These are phyloP conservation scores for Mormyrus iriodes DNA, from an alignment of 2,113 vertebrate genomes.

Conservation along the genomic window DNA sequence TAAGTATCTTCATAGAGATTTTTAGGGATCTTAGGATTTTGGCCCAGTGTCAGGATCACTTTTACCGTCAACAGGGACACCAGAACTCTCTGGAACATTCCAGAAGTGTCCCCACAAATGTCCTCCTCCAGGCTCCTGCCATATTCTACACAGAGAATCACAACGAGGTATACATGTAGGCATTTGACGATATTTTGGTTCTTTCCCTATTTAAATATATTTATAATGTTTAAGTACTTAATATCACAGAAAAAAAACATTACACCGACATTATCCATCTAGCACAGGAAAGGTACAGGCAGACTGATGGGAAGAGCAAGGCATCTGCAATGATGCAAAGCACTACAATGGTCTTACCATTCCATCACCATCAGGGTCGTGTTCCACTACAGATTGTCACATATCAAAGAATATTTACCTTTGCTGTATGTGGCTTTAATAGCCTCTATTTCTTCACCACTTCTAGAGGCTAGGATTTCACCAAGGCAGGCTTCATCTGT, in stretches of 20 bases:
- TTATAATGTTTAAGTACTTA: neutral
- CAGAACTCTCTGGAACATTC: conserved; percentile 85
- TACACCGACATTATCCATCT: neutral
- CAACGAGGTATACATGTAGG: neutral
- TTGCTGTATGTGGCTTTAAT: conserved; percentile 68
- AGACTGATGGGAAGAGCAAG: neutral
- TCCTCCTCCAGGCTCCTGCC: conserved; percentile 72
- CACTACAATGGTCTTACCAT: neutral
- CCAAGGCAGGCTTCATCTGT: conserved; percentile 90
- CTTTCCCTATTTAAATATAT: neutral
- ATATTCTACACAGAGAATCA: conserved; percentile 59
- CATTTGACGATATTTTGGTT: neutral
- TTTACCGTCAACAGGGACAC: conserved; percentile 83
- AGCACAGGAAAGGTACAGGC: neutral
- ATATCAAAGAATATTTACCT: conserved; percentile 47
- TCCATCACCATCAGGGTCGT: neutral
- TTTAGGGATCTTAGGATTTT: neutral
- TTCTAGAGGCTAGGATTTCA: conserved; percentile 88
- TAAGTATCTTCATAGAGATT: neutral
- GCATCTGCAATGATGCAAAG: neutral
- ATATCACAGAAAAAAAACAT: neutral
- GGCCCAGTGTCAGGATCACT: neutral
- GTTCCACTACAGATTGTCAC: neutral
- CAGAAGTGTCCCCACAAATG: conserved; percentile 80
- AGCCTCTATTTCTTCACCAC: conserved; percentile 61